A percentile compares a stretch with the other conserved stretches of the same genome.
Evolutionary conservation across 2,888 invertebrate genomes (phyloP).

Genomic region (Rhopalosiphum nymphaeae): DNA sequence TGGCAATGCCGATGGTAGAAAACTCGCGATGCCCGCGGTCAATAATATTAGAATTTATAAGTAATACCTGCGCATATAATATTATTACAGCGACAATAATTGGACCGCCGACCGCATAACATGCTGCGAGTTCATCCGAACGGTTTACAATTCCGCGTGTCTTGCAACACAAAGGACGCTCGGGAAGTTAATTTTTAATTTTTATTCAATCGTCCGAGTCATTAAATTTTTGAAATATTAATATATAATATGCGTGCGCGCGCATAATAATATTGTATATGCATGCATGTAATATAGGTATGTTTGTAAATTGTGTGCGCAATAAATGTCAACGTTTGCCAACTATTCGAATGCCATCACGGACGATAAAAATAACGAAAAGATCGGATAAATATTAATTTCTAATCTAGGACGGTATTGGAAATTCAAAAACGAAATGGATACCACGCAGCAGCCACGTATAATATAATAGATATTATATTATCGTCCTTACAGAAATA

Average conservation of each 20-base stretch:
- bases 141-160: neutral
- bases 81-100: neutral
- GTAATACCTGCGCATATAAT: neutral
- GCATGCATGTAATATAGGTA: neutral
- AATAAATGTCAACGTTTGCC: neutral
- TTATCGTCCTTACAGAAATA: neutral
- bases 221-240: neutral
- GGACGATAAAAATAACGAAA: neutral
- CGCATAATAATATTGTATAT: neutral
- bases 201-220: neutral
- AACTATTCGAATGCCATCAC: neutral
- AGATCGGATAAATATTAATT: constrained; percentile 4
- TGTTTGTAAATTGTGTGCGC: neutral
- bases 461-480: neutral
- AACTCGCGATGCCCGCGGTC: neutral
- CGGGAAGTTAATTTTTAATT: neutral
- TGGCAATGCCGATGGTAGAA: neutral
- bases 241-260: neutral
- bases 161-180: neutral
- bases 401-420: neutral
- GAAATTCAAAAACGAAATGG: neutral
- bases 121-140: neutral
- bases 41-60: neutral
- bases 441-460: neutral
- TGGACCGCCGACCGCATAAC: neutral